These are phyloP conservation scores for Yponomeuta malinellus DNA, from an alignment of 2,888 invertebrate species.

Conservation along the genomic window DNA sequence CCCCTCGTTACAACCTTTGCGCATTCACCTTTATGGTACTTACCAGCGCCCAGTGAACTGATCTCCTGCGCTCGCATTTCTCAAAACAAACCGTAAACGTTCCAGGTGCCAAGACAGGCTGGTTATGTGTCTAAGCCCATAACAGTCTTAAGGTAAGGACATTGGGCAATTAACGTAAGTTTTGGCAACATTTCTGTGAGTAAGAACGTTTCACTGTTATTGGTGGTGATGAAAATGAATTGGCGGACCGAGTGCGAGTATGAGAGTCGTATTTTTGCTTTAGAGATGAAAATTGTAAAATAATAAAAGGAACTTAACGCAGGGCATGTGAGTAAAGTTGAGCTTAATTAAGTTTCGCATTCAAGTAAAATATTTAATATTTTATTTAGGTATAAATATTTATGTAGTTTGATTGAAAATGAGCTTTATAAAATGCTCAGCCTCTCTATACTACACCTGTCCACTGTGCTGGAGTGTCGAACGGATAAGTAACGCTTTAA, in stretches of 20 bases:
- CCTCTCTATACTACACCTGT: no score
- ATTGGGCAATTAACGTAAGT: conserved; percentile 37
- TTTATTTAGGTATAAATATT: no score
- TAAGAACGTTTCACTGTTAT: conserved; percentile 28
- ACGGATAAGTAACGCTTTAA: no score
- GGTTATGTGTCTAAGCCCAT: conserved; percentile 3
- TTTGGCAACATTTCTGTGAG: conserved; percentile 28
- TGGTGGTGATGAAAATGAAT: conserved; percentile 9
- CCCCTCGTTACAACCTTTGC: conserved; percentile 18
- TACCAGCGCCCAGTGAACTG: background rate
- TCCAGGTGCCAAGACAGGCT: background rate
- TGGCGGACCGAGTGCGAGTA: background rate
- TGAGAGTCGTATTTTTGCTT: background rate
- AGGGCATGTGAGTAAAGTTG: no score
- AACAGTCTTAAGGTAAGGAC: conserved; percentile 27
- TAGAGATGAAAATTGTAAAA: background rate
- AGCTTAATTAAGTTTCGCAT: no score
- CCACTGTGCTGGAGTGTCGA: no score
- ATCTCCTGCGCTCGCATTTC: background rate
- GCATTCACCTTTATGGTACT: conserved; percentile 15
- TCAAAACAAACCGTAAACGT: background rate
- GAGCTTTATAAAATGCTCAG: no score
- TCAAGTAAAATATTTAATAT: no score
- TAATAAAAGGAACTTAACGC: no score
- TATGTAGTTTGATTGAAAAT: no score